Conservation (phyloP, 2,888 invertebrate genomes). For the Mylabris sibirica region DNA sequence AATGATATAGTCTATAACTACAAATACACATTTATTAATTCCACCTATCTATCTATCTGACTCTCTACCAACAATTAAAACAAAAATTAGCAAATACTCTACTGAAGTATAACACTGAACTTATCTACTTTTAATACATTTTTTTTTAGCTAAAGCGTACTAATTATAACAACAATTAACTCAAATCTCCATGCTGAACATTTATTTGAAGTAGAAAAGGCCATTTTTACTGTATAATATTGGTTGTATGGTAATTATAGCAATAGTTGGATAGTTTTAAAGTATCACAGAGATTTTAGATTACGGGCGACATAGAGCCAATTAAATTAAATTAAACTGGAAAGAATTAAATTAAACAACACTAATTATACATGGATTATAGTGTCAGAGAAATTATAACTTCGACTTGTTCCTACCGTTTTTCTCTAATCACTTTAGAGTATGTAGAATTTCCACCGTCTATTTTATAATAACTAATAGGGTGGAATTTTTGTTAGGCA, state of each 20-base stretch:
- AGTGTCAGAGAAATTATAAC: background rate
- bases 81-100: background rate
- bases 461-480: background rate
- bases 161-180: slow-evolving; percentile 25
- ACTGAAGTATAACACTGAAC: slow-evolving; percentile 5
- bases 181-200: slow-evolving; percentile 34
- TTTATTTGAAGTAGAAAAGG: slow-evolving; percentile 27
- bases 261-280: slow-evolving; percentile 25
- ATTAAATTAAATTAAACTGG: slow-evolving; percentile 15
- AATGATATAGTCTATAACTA: slow-evolving; percentile 23
- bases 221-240: slow-evolving; percentile 30
- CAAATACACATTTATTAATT: slow-evolving; percentile 13
- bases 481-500: background rate
- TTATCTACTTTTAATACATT: slow-evolving; percentile 30
- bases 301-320: slow-evolving; percentile 37
- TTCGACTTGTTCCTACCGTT: background rate
- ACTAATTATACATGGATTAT: slow-evolving; percentile 31
- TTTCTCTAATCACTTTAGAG: background rate
- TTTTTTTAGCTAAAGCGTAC: slow-evolving; percentile 29
- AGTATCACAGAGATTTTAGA: slow-evolving; percentile 42
- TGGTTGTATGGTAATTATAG: background rate
- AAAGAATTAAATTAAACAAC: slow-evolving; percentile 13
- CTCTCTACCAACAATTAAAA: no score
- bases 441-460: background rate
- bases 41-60: slow-evolving; percentile 8